These are phyloP conservation scores for Nasonovia ribisnigri DNA, from an alignment of 2,888 invertebrate genomes.

Conservation along the genomic window DNA sequence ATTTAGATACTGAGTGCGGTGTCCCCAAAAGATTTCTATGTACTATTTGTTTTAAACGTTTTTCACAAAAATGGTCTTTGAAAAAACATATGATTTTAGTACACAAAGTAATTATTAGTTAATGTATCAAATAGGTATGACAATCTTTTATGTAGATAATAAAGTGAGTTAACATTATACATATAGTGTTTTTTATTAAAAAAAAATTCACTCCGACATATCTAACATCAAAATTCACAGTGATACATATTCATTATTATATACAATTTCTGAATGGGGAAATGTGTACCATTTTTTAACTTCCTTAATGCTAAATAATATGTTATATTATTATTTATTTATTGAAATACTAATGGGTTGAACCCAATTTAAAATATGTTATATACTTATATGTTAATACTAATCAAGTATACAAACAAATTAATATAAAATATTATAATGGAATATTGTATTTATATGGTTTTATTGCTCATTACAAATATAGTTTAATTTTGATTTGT, in stretches of 20 bases:
- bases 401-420: too few relatives aligned
- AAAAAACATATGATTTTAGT: slow-evolving; percentile 71
- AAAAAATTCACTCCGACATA: background rate
- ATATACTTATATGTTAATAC: too few relatives aligned
- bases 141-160: background rate
- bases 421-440: background rate
- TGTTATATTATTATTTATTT: background rate
- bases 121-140: background rate
- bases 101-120: slow-evolving; percentile 68
- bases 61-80: slow-evolving; percentile 73
- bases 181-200: background rate
- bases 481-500: background rate
- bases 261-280: background rate
- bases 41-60: slow-evolving; percentile 68
- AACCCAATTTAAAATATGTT: background rate
- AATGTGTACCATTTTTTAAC: background rate
- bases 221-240: background rate
- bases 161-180: background rate
- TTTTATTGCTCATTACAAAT: background rate
- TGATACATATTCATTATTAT: too few relatives aligned
- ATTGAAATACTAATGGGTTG: background rate
- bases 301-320: too few relatives aligned
- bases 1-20: slow-evolving; percentile 71
- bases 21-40: slow-evolving; percentile 55
- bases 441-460: background rate